phyloP scores from a whole-genome alignment of 2,113 vertebrate genomes.

The Colinus virginianus region DNA sequence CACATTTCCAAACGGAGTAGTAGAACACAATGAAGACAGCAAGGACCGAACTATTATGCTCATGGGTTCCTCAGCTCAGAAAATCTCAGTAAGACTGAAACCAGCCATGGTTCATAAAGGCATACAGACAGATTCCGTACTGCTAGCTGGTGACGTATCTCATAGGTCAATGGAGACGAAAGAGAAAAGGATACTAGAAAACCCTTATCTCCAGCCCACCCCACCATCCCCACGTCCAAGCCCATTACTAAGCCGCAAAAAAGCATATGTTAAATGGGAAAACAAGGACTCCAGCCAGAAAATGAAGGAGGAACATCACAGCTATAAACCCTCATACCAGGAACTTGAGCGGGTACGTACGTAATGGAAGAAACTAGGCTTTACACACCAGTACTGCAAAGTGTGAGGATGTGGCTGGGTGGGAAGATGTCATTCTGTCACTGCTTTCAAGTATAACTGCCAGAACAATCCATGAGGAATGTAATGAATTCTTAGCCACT shows the following conservation, averaged over 20 bases:
- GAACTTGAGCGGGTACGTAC: slow-evolving; percentile 85
- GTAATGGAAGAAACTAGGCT: background rate
- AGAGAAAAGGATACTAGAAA: slow-evolving; percentile 63
- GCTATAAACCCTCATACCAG: slow-evolving; percentile 83
- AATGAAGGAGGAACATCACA: slow-evolving; percentile 80
- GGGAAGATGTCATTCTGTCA: background rate
- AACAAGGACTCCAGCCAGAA: slow-evolving; percentile 88
- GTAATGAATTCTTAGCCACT: background rate
- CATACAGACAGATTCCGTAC: slow-evolving; percentile 86
- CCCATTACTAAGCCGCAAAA: slow-evolving; percentile 86
- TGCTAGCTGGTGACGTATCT: background rate
- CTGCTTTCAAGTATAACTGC: background rate
- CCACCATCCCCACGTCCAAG: slow-evolving; percentile 82
- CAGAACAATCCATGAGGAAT: background rate
- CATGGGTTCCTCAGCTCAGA: slow-evolving; percentile 79
- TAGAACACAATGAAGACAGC: slow-evolving; percentile 76
- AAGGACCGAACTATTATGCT: slow-evolving; percentile 89
- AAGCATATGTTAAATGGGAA: slow-evolving; percentile 92
- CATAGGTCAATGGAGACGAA: slow-evolving; percentile 43
- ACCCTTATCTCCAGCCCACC: slow-evolving; percentile 67
- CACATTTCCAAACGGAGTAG: slow-evolving; percentile 78
- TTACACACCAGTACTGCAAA: background rate
- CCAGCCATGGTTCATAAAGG: slow-evolving; percentile 82
- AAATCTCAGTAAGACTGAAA: slow-evolving; percentile 78
- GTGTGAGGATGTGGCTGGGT: background rate